phyloP scores from a whole-genome alignment of 2,797 vertebrate genomes.

The Myotis vivesi region DNA sequence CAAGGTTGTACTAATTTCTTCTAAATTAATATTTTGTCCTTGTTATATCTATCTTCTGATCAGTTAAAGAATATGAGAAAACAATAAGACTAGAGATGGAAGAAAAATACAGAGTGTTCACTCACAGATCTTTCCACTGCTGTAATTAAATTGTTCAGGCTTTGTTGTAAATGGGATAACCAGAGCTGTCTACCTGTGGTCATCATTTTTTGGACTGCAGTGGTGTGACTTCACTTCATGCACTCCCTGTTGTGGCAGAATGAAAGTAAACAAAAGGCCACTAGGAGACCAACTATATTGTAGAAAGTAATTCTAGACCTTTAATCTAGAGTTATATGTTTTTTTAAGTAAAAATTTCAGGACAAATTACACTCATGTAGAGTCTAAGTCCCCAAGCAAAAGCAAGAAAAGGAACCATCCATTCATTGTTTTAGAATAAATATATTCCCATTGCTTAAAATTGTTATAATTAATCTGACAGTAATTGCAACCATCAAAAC shows the following conservation, averaged over 20 bases:
- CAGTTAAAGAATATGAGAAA: conserved; percentile 39
- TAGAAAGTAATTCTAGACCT: conserved; percentile 46
- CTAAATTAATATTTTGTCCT: conserved; percentile 28
- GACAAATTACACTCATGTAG: conserved; percentile 9
- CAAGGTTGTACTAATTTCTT: neutral
- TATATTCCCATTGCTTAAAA: conserved; percentile 26
- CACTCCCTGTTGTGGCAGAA: conserved; percentile 52
- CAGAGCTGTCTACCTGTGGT: neutral
- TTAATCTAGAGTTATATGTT: neutral
- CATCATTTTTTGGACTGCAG: conserved; percentile 27
- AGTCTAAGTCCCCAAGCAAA: conserved; percentile 14
- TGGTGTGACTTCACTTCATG: conserved; percentile 34
- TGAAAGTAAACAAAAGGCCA: conserved; percentile 63
- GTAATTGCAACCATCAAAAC: conserved; percentile 44
- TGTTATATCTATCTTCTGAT: neutral
- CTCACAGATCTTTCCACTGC: neutral
- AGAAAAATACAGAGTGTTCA: neutral
- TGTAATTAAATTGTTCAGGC: conserved; percentile 27
- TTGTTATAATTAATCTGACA: conserved; percentile 28
- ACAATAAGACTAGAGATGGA: neutral
- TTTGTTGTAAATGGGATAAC: conserved; percentile 43
- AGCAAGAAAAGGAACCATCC: conserved; percentile 7
- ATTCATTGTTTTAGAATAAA: neutral
- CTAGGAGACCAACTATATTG: conserved; percentile 34
- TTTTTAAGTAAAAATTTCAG: conserved; percentile 43